A percentile compares a stretch with the other conserved stretches of the same genome.
Conservation (phyloP, 2,888 invertebrate genomes). For the Lymantria monacha region DNA sequence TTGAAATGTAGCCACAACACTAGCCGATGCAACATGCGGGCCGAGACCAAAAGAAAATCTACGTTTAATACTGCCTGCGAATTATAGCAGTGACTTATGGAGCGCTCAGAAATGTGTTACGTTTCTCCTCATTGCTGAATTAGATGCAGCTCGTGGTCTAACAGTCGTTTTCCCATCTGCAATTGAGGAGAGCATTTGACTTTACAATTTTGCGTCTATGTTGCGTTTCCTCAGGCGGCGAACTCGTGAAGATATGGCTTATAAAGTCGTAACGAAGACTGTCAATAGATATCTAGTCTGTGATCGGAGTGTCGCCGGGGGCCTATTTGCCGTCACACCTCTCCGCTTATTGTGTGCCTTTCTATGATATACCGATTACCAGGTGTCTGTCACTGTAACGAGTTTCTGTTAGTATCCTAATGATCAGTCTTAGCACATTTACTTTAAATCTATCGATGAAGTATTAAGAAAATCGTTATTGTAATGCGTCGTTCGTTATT, state of each 20-base stretch:
- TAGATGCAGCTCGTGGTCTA: too few relatives aligned
- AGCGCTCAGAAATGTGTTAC: too few relatives aligned
- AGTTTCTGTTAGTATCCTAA: constrained; percentile 37
- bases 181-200: too few relatives aligned
- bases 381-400: constrained; percentile 51
- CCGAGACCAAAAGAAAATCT: too few relatives aligned
- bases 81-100: too few relatives aligned
- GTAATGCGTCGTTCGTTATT: not conserved
- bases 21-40: too few relatives aligned
- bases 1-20: too few relatives aligned
- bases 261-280: constrained; percentile 69
- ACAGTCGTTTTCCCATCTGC: too few relatives aligned
- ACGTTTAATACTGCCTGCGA: too few relatives aligned
- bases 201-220: constrained; percentile 16
- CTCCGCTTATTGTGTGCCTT: constrained; percentile 81
- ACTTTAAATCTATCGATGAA: constrained; percentile 7
- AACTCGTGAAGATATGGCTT: constrained; percentile 35
- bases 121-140: too few relatives aligned
- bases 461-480: not conserved
- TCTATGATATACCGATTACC: constrained; percentile 72
- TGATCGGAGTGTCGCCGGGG: constrained; percentile 81
- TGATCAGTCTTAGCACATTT: not conserved
- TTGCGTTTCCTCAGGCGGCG: constrained; percentile 49
- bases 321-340: constrained; percentile 75
- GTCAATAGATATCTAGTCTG: constrained; percentile 80